Evolutionary conservation across 1,140 invertebrate genomes (phyloP).

Genomic region (Gonatopus flavifemur): DNA sequence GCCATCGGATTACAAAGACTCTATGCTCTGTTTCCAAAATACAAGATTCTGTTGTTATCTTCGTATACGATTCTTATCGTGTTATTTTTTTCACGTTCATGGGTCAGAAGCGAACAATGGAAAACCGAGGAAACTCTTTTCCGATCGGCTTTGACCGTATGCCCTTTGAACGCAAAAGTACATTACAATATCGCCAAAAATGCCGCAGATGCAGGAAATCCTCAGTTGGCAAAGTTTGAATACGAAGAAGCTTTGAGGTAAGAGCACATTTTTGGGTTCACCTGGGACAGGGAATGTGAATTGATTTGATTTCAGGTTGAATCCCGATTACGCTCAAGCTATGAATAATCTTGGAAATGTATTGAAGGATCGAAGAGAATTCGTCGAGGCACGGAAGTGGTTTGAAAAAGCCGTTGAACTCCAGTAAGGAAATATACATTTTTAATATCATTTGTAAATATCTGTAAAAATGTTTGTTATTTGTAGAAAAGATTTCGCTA

Average conservation of each 20-base stretch:
- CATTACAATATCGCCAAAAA: constrained; percentile 95
- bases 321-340: constrained; percentile 92
- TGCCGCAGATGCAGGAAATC: constrained; percentile 74
- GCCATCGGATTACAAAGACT: constrained; percentile 65
- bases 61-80: constrained; percentile 54
- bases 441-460: constrained; percentile 10
- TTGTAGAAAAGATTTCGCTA: constrained; percentile 81
- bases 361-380: constrained; percentile 75
- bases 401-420: constrained; percentile 73
- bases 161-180: constrained; percentile 90
- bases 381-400: constrained; percentile 74
- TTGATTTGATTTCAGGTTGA: constrained; percentile 61
- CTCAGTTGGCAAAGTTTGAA: constrained; percentile 69
- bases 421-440: constrained; percentile 60
- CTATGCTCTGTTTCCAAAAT: constrained; percentile 11
- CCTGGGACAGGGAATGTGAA: not conserved
- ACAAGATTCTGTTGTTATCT: constrained; percentile 25
- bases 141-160: constrained; percentile 71
- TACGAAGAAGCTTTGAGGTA: constrained; percentile 80
- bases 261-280: constrained; percentile 17
- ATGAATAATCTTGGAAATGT: constrained; percentile 97
- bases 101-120: constrained; percentile 79
- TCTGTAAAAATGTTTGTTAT: constrained; percentile 15
- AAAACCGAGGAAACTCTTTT: constrained; percentile 74
- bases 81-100: constrained; percentile 65